These are phyloP conservation scores for Drosophila mayaguana DNA, from an alignment of 2,888 invertebrate species.

Conservation along the genomic window DNA sequence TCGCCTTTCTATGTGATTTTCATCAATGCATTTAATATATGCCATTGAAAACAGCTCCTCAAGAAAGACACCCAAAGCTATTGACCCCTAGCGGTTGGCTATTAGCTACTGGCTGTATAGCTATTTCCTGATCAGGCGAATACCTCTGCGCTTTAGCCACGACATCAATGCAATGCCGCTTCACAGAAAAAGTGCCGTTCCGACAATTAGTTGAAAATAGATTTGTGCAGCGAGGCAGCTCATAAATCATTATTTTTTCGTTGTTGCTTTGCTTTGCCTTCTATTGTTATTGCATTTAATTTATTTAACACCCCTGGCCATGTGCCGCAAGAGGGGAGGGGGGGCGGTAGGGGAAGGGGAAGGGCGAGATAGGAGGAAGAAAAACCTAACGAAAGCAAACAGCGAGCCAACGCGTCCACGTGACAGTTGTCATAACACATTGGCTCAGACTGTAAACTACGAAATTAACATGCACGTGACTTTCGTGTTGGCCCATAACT, in stretches of 20 bases:
- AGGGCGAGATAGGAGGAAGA: not conserved
- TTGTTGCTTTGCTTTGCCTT: slow-evolving; percentile 1
- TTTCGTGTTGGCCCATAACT: slow-evolving; percentile 43
- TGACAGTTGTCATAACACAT: slow-evolving; percentile 55
- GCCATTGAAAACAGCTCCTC: not conserved
- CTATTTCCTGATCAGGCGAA: slow-evolving; percentile 1
- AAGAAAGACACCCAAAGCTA: not conserved
- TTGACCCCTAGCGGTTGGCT: not conserved
- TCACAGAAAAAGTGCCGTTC: slow-evolving; percentile 44
- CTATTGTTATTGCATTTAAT: slow-evolving; percentile 44
- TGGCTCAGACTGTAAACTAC: slow-evolving; percentile 25
- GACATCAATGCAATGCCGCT: slow-evolving; percentile 37
- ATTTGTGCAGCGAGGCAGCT: slow-evolving; percentile 47
- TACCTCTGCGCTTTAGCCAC: not conserved
- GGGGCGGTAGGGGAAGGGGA: not conserved
- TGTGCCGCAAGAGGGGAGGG: not conserved
- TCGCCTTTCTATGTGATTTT: slow-evolving; percentile 1
- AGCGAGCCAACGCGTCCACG: slow-evolving; percentile 50
- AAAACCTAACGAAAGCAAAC: slow-evolving; percentile 41
- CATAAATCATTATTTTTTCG: slow-evolving; percentile 55
- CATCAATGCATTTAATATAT: not conserved
- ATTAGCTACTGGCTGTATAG: not conserved
- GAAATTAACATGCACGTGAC: slow-evolving; percentile 60
- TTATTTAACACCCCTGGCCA: slow-evolving; percentile 49
- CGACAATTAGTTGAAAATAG: slow-evolving; percentile 68